A percentile compares a stretch with the other conserved stretches of the same genome.
Evolutionary conservation across 2,797 vertebrate genomes (phyloP).

Genomic region (Gephyroberyx darwinii): DNA sequence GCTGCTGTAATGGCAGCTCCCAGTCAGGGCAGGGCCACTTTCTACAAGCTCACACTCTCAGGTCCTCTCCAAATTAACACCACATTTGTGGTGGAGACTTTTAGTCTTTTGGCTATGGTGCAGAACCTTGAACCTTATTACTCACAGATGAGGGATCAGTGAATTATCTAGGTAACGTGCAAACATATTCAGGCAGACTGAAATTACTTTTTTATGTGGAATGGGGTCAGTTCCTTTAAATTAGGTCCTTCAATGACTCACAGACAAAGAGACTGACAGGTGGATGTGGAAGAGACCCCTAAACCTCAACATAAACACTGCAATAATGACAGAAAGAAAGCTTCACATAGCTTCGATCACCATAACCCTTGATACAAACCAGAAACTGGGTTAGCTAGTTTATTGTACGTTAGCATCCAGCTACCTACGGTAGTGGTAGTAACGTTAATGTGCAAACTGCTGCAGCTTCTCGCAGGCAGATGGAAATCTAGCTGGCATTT

Average conservation of each 20-base stretch:
- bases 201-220: slow-evolving; percentile 36
- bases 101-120: neutral
- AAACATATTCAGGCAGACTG: slow-evolving; percentile 11
- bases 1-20: slow-evolving; percentile 27
- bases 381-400: slow-evolving; percentile 34
- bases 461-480: neutral
- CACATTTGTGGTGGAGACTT: neutral
- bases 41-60: slow-evolving; percentile 35
- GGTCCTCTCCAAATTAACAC: neutral
- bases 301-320: neutral
- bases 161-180: slow-evolving; percentile 4
- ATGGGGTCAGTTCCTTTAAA: slow-evolving; percentile 60
- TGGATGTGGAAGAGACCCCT: slow-evolving; percentile 6
- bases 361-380: neutral
- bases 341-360: neutral
- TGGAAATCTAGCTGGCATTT: neutral
- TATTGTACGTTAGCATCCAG: slow-evolving; percentile 47
- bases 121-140: neutral
- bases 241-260: slow-evolving; percentile 42
- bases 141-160: neutral
- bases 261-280: slow-evolving; percentile 57
- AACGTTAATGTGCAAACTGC: neutral
- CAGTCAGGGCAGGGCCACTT: slow-evolving; percentile 42
- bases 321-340: neutral
- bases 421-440: neutral